Evolutionary conservation across 2,888 invertebrate species (phyloP).

Genomic region (Heteromurus nitidus): DNA sequence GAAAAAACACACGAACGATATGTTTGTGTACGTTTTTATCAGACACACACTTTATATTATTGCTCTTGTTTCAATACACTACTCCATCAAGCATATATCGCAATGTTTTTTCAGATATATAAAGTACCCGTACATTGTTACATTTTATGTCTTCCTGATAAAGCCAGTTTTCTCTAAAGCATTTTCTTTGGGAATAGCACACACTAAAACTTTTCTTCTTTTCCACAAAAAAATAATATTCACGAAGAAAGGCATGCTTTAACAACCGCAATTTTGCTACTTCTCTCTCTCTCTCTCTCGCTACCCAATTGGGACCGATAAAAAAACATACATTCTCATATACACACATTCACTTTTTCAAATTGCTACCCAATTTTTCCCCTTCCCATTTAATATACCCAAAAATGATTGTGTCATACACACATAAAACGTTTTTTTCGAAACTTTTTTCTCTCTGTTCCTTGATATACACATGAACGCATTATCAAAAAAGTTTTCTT

Average conservation of each 20-base stretch:
- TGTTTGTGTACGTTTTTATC: constrained; percentile 9
- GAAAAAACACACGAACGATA: neutral
- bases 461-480: neutral
- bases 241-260: too few relatives aligned
- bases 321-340: constrained; percentile 25
- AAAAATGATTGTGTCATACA: constrained; percentile 61
- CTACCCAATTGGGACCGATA: constrained; percentile 64
- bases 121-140: too few relatives aligned
- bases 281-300: constrained; percentile 20
- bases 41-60: neutral
- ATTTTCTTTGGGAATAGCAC: neutral
- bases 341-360: constrained; percentile 41
- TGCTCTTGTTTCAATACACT: neutral
- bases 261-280: constrained; percentile 52
- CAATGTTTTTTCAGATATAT: too few relatives aligned
- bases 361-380: neutral
- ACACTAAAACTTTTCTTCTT: too few relatives aligned
- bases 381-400: constrained; percentile 48
- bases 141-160: neutral
- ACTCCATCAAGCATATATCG: neutral
- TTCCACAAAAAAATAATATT: constrained; percentile 12
- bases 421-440: constrained; percentile 13
- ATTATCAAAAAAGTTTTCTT: too few relatives aligned
- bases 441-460: neutral
- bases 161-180: too few relatives aligned